These are phyloP conservation scores for Nasua narica DNA, from an alignment of 2,797 vertebrate species.

Conservation along the genomic window DNA sequence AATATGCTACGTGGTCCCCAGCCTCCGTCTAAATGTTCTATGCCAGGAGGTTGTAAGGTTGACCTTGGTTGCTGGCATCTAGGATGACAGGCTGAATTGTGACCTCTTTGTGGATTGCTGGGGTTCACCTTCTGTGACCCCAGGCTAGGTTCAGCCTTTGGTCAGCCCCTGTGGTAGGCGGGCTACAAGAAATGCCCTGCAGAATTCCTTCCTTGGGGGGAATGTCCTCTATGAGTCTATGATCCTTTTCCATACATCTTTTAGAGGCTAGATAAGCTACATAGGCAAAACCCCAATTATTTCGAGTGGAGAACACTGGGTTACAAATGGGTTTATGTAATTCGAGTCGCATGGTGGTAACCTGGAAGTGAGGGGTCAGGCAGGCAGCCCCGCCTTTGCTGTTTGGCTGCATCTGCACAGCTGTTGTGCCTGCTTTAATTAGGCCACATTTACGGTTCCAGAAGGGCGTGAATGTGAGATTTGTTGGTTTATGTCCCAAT, in stretches of 20 bases:
- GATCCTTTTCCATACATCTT: background rate
- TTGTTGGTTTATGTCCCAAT: constrained; percentile 65
- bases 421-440: constrained; percentile 66
- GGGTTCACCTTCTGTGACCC: background rate
- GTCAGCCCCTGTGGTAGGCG: background rate
- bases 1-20: background rate
- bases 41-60: background rate
- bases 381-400: constrained; percentile 36
- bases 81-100: background rate
- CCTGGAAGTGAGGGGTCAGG: background rate
- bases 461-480: constrained; percentile 52
- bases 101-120: background rate
- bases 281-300: background rate
- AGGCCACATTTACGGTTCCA: constrained; percentile 54
- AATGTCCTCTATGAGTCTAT: background rate
- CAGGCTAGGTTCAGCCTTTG: background rate
- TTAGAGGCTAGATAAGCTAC: background rate
- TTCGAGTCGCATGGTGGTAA: background rate
- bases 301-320: background rate
- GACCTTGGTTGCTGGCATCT: background rate
- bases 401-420: constrained; percentile 23
- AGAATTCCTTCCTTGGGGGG: background rate
- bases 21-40: background rate
- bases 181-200: background rate
- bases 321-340: background rate